Evolutionary conservation across 2,888 invertebrate species (phyloP).

Genomic region (Tricholauxania praeusta): DNA sequence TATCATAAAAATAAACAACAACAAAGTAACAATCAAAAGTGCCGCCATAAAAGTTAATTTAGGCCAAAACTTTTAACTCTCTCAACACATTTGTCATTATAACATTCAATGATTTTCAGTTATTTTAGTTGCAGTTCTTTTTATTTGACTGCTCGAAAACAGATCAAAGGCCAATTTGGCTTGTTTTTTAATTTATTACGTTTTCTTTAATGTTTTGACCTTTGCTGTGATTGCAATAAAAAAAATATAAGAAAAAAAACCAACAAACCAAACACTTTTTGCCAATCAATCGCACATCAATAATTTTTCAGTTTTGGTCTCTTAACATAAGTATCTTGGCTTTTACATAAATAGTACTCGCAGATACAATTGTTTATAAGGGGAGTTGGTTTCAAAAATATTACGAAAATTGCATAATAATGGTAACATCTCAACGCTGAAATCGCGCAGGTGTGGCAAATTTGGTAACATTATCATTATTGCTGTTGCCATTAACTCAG

Average conservation of each 20-base stretch:
- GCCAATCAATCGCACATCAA: slow-evolving; percentile 28
- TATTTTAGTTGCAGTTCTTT: background rate
- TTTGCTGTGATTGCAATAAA: background rate
- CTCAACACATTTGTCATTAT: slow-evolving; percentile 48
- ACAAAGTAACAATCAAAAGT: slow-evolving; percentile 40
- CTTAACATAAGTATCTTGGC: too few species aligned
- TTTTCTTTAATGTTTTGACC: slow-evolving; percentile 11
- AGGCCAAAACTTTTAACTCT: slow-evolving; percentile 31
- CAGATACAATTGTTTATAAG: too few species aligned
- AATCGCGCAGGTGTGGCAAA: slow-evolving; percentile 31
- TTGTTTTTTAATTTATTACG: slow-evolving; percentile 12
- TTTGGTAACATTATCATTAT: slow-evolving; percentile 17
- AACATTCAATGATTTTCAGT: slow-evolving; percentile 12
- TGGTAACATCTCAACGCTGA: slow-evolving; percentile 11
- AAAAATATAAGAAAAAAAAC: too few species aligned
- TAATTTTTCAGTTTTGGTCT: background rate
- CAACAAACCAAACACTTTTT: background rate
- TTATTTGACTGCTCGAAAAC: background rate
- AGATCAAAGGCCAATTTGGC: slow-evolving; percentile 22
- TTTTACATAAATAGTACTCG: too few species aligned
- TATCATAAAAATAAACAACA: background rate
- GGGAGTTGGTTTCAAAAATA: too few species aligned
- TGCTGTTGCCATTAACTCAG: too few species aligned
- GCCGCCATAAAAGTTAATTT: slow-evolving; percentile 32
- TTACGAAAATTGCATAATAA: slow-evolving; percentile 25